Base-by-base conservation (phyloP, 2,888 invertebrate genomes). In the Thysanoteuthis rhombus region DNA sequence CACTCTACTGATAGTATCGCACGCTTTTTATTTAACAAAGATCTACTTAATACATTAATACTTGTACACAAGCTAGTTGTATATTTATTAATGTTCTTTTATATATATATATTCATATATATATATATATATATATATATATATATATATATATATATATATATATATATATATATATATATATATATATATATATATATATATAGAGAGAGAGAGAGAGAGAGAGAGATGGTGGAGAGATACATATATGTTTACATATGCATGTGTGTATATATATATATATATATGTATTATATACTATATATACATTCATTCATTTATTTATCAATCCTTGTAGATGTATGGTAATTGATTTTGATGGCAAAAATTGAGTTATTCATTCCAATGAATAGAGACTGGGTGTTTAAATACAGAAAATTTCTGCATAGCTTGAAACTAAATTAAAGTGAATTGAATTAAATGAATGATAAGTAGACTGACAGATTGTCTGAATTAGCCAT, bases 331-430 rank as follows among this genome's bases (percentile, higher is more conserved):
- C 75, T n/a, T 36, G 75, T 75, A 75, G 75, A 75, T 75, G 75
- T 75, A n/a, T 75, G 75, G 75, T 75, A 75, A 75, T 75, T 75
- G 75, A 75, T 75, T 75, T 75, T 75, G 75, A 75, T 75, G 75
- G 75, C 75, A 75, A 75, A 75, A 75, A 75, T 75, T n/a, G 75
- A 75, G 75, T 75, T 16, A 75, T 75, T 75, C 75, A 75, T 75
- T 75, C 75, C 75, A n/a, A 75, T 75, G 75, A 75, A 75, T 75
- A 75, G 75, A 75, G 75, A 75, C 75, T 75, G 75, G 75, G 75
- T 75, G 75, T 75, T 75, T 75, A 75, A 75, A 75, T 75, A 75
- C 75, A 75, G 52, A 52, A 75, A 75, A 75, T 75, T 75, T 75
- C 75, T 75, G 75, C n/a, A 75, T 75, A 75, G 75, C 75, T 75